Conservation (phyloP, 64 coral and sea anemone species). For the Porites australiensis region DNA sequence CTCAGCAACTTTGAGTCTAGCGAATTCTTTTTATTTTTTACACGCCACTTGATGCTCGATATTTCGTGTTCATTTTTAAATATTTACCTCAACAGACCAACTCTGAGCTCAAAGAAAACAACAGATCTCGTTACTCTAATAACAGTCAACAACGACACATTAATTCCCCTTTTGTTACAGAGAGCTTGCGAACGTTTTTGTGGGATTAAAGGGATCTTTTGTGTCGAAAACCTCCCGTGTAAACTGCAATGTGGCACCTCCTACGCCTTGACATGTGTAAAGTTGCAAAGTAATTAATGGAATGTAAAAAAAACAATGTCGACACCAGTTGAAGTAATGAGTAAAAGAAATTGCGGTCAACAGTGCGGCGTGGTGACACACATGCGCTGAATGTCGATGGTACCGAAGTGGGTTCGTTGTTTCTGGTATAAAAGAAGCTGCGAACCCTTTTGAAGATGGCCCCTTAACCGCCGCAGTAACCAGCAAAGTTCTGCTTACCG, state of each 20-base stretch:
- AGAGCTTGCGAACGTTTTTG: conserved; percentile 14
- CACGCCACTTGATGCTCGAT: conserved; percentile 14
- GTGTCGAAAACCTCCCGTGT: conserved; percentile 37
- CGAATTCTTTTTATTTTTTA: conserved; percentile 37
- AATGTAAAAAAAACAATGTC: not conserved
- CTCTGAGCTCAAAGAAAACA: conserved; percentile 52
- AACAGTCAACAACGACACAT: conserved; percentile 7
- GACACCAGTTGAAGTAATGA: conserved; percentile 20
- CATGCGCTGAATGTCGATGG: not conserved
- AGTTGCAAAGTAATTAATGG: conserved; percentile 17
- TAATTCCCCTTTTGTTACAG: conserved; percentile 34
- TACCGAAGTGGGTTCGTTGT: not conserved
- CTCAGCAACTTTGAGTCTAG: not conserved
- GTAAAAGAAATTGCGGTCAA: conserved; percentile 11
- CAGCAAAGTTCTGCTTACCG: no score
- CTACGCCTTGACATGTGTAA: not conserved
- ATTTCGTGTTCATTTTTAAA: conserved; percentile 9
- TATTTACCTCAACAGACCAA: conserved; percentile 37
- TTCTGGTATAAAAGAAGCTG: not conserved
- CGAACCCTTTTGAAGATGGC: not conserved
- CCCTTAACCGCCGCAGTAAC: no score
- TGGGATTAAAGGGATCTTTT: conserved; percentile 34
- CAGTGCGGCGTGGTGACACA: not conserved
- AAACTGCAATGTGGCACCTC: conserved; percentile 24
- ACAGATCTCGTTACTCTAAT: conserved; percentile 31